Base-by-base conservation (phyloP, 2,888 invertebrate genomes). In the Limenitis camilla region DNA sequence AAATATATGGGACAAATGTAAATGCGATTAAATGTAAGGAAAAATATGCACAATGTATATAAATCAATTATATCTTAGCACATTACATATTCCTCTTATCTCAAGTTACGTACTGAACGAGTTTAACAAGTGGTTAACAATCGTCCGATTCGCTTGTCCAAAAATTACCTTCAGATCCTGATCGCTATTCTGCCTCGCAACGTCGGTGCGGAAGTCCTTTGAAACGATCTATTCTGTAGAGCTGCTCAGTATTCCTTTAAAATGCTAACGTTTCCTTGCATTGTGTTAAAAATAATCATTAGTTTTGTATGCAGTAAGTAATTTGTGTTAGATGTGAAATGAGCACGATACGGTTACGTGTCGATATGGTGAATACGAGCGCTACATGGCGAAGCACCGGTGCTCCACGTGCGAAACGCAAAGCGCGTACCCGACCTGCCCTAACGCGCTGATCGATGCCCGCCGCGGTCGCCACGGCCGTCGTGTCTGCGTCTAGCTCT, bases 381-480 rank as follows among this genome's bases (percentile, higher is more conserved):
- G 58, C 53, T 53, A 52, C 43, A 48, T 49, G 38, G 36, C 42
- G 35, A 48, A 49, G 48, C 32, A 40, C 56, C 58, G 46, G 51
- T 46, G 49, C 38, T 40, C 53, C 64, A 62, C 64, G 64, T 66
- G 63, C 54, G 58, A 61, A 64, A 62, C 61, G 63, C 62, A 62
- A 61, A 55, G 53, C 61, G 64, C 63, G 62, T 57, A 42, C 77
- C 70, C 74, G 85, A 85, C 85, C 85, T 85, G 74, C 83, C 85
- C 67, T 74, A 86, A 84, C 74, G 64, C 65, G 67, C 60, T 68
- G 71, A 83, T 84, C 81, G 82, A 81, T 82, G 78, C 78, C 64
- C 19, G 19, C 19, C 19, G 3, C 19, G 19, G 19, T 3, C 19
- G 19, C 1, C 19, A 19, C 19, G 3, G 19, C 19, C 19, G 19